These are phyloP conservation scores for Clarias platycephalus DNA, from an alignment of 2,797 vertebrate genomes.

Conservation along the genomic window DNA sequence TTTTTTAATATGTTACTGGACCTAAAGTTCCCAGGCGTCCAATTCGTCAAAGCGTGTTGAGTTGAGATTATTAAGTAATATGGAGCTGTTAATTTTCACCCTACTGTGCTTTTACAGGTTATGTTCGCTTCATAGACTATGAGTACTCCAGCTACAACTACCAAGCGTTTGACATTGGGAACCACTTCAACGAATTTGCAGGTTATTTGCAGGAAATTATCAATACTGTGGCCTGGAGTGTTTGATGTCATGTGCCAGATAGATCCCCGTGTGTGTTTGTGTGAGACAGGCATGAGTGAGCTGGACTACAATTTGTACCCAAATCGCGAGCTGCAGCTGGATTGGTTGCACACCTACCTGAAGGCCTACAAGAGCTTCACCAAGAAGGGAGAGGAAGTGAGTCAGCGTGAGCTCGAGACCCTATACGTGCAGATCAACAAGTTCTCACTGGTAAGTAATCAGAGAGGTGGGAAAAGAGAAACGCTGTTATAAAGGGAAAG, in stretches of 20 bases:
- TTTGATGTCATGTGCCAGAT: not conserved
- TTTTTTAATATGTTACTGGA: not conserved
- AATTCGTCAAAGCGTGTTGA: not conserved
- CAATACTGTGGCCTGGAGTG: too few relatives aligned
- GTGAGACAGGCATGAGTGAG: conserved; percentile 83
- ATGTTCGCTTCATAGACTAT: conserved; percentile 92
- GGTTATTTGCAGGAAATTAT: conserved; percentile 67
- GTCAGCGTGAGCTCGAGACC: conserved; percentile 81
- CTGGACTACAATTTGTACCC: conserved; percentile 86
- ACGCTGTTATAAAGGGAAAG: not conserved
- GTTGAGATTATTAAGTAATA: not conserved
- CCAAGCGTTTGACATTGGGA: conserved; percentile 96
- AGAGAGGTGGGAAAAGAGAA: not conserved
- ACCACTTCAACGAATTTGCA: conserved; percentile 98
- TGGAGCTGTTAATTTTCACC: not conserved
- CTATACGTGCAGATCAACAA: conserved; percentile 97
- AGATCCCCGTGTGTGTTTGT: not conserved
- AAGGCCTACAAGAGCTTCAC: conserved; percentile 83
- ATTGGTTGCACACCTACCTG: conserved; percentile 89
- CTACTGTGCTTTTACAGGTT: conserved; percentile 69
- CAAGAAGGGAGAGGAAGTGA: conserved; percentile 71
- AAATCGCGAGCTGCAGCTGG: conserved; percentile 82
- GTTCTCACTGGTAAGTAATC: conserved; percentile 88
- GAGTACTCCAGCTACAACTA: conserved; percentile 98
- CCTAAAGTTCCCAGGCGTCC: not conserved